Base-by-base conservation (phyloP, 2,113 vertebrate species). In the Monarcha castaneiventris region DNA sequence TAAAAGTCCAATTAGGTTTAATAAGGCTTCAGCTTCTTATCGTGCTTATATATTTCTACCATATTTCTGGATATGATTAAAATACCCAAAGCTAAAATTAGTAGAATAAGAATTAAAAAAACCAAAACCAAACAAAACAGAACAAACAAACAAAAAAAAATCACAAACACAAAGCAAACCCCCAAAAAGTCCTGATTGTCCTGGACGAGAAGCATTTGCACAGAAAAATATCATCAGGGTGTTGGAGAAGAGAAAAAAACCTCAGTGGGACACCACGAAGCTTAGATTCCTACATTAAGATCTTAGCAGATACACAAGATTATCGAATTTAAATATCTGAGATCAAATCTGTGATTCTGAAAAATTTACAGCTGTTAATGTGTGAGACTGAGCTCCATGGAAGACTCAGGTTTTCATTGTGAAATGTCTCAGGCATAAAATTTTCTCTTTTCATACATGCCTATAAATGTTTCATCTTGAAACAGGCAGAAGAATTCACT, bases 1-100 rank as follows among this genome's bases (percentile, higher is more conserved):
- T 84, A 85, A 72, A 92, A 93, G n/a, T 88, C 76, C 29, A 37
- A 41, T 90, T 95, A 85, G 19, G 48, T 83, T 89, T 97, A 84
- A 83, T 89, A 69, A 90, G 49, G 19, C 23, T 94, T 74, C 33
- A 71, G 20, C 41, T 91, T 91, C 59, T 88, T 89, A 93, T 83
- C 71, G 13, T 56, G 10, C 8, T 84, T 89, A 63, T 49, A 39
- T 69, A 86, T 87, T 90, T 82, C 64, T 73, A 49, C 10, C 46
- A n/a, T 44, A 16, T 89, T 96, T 94, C 54, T 84, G 21, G 17
- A 52, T 86, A 33, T 35, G 46, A 66, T 58, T 82, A 82, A 84
- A 94, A 84, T 67, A 85, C 9, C 43, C 84, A 75, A 91, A 90
- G 11, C 5, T 16, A 61, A 19, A 77, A 92, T 93, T 66, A 90